Evolutionary conservation across 2,113 vertebrate species (phyloP).

Genomic region (Zosterops lateralis): DNA sequence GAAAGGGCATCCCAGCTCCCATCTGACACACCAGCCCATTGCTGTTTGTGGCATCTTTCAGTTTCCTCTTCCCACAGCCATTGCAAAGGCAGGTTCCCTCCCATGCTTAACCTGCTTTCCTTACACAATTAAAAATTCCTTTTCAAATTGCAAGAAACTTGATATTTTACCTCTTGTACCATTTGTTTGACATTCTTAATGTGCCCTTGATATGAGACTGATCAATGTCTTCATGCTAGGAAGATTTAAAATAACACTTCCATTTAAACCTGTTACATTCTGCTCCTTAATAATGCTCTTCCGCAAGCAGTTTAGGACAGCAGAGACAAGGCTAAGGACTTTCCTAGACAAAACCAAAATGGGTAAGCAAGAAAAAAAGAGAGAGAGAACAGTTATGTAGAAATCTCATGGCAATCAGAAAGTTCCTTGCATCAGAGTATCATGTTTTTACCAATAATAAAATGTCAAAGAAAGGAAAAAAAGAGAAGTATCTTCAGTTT

Average conservation of each 20-base stretch:
- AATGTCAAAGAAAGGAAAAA: neutral
- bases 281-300: neutral
- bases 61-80: neutral
- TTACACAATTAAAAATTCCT: neutral
- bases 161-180: neutral
- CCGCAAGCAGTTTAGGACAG: neutral
- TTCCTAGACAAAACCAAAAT: neutral
- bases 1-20: neutral
- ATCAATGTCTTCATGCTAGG: neutral
- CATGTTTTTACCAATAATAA: neutral
- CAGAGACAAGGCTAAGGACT: neutral
- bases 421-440: neutral
- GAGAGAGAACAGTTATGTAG: neutral
- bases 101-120: neutral
- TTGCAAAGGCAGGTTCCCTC: neutral
- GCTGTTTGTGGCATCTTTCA: neutral
- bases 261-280: neutral
- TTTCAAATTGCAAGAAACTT: neutral
- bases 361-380: neutral
- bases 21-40: neutral
- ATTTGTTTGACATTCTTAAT: neutral
- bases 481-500: fast-evolving
- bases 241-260: neutral
- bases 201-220: neutral
- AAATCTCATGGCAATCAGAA: neutral